Percentiles rank a stretch among this genome's conserved stretches.
Evolutionary conservation across 2,113 vertebrate species (phyloP).

Genomic region (Myotis yumanensis): DNA sequence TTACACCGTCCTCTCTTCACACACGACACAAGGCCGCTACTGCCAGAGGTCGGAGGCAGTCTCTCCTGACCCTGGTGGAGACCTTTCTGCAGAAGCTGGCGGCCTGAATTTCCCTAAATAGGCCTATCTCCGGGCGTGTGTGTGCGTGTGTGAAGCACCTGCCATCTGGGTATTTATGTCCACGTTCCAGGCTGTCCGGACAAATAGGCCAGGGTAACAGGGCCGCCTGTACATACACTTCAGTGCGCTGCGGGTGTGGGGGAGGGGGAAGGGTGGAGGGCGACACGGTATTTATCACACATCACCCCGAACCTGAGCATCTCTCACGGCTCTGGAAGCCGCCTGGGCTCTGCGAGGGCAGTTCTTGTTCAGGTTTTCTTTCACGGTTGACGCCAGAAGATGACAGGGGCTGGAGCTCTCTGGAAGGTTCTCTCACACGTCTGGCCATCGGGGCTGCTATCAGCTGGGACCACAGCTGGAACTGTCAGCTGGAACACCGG

Average conservation of each 20-base stretch:
- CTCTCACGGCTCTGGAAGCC: not conserved
- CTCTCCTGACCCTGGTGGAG: not conserved
- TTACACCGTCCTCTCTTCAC: not conserved
- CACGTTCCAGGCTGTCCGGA: not conserved
- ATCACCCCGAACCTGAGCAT: not conserved
- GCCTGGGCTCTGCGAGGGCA: not conserved
- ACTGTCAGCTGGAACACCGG: not conserved
- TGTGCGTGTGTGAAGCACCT: not conserved
- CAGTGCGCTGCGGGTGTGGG: not conserved
- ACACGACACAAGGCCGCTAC: not conserved
- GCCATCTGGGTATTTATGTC: not conserved
- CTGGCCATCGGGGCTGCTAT: not conserved
- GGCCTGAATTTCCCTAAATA: not conserved
- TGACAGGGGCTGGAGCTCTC: not conserved
- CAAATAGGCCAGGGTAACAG: not conserved
- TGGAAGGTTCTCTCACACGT: not conserved
- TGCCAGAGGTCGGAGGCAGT: not conserved
- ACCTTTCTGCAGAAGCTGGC: not conserved
- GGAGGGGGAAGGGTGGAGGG: too few relatives aligned
- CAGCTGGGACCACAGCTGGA: not conserved
- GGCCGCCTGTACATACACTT: not conserved
- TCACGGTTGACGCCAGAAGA: not conserved
- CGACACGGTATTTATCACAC: not conserved
- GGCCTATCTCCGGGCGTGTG: not conserved
- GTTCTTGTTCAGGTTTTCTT: not conserved